Evolutionary conservation across 2,113 vertebrate species (phyloP).

Genomic region (Neodon shergylaensis): DNA sequence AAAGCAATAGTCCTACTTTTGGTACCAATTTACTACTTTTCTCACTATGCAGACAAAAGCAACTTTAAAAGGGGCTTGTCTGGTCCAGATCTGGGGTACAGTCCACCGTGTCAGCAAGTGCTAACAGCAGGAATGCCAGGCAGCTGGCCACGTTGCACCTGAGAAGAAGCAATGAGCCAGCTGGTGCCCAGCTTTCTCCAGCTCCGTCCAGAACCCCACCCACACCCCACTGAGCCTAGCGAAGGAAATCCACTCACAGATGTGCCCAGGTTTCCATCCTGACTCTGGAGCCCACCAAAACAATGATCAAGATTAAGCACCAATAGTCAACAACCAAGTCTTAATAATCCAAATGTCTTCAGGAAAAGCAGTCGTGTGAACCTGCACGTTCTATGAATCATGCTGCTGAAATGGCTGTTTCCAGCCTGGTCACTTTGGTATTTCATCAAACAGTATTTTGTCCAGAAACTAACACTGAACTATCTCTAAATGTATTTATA

Average conservation of each 20-base stretch:
- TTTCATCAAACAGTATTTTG: neutral
- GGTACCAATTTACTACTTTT: neutral
- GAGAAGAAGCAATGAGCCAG: neutral
- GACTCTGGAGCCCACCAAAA: neutral
- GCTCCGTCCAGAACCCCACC: neutral
- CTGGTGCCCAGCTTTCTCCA: neutral
- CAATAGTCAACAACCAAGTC: neutral
- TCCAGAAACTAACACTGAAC: neutral
- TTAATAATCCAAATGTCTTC: neutral
- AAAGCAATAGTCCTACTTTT: neutral
- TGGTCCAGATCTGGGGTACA: neutral
- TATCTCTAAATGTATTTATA: neutral
- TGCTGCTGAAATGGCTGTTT: neutral
- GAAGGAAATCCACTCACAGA: neutral
- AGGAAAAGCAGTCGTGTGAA: neutral
- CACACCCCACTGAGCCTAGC: neutral
- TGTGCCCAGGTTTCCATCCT: neutral
- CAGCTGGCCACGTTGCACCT: neutral
- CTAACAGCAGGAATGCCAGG: neutral
- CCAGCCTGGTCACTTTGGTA: neutral
- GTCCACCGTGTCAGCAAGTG: neutral
- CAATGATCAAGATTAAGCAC: neutral
- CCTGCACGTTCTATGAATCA: neutral
- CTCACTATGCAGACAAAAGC: neutral
- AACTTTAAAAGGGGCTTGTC: neutral